phyloP scores from a whole-genome alignment of 2,797 vertebrate species.

The Pantherophis alleghaniensis region DNA sequence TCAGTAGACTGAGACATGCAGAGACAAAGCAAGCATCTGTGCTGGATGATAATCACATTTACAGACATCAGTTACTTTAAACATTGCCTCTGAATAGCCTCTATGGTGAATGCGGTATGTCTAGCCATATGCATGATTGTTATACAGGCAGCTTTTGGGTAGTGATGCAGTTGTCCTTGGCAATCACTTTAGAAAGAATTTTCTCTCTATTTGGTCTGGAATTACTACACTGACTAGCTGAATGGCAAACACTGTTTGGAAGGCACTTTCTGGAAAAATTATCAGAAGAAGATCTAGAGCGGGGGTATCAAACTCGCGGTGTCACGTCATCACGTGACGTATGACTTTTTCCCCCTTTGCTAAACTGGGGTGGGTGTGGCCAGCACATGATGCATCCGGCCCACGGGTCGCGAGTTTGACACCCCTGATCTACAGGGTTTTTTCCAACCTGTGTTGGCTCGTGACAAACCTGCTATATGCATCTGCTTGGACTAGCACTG shows the following conservation, averaged over 20 bases:
- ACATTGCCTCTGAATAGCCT: neutral
- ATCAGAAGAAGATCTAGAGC: neutral
- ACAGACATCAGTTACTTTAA: neutral
- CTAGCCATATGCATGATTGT: neutral
- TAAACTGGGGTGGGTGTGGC: too few species aligned
- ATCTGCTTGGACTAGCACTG: neutral
- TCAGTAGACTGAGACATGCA: slow-evolving; percentile 5
- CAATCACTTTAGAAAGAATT: neutral
- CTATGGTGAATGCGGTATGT: neutral
- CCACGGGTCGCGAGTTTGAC: rapidly evolving
- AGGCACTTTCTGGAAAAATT: neutral
- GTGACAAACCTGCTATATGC: neutral
- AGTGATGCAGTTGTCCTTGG: neutral
- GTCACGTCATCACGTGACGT: too few species aligned
- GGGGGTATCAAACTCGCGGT: too few species aligned
- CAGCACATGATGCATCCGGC: too few species aligned
- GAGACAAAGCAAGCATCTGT: slow-evolving; percentile 10
- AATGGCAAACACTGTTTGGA: neutral
- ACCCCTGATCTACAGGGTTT: neutral
- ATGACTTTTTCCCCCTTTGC: too few species aligned
- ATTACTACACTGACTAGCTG: neutral
- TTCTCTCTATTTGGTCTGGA: neutral
- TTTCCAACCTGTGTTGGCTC: neutral
- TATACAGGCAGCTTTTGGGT: neutral
- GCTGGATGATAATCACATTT: slow-evolving; percentile 1